Evolutionary conservation across 2,113 vertebrate genomes (phyloP).

Genomic region (Gadus chalcogrammus): DNA sequence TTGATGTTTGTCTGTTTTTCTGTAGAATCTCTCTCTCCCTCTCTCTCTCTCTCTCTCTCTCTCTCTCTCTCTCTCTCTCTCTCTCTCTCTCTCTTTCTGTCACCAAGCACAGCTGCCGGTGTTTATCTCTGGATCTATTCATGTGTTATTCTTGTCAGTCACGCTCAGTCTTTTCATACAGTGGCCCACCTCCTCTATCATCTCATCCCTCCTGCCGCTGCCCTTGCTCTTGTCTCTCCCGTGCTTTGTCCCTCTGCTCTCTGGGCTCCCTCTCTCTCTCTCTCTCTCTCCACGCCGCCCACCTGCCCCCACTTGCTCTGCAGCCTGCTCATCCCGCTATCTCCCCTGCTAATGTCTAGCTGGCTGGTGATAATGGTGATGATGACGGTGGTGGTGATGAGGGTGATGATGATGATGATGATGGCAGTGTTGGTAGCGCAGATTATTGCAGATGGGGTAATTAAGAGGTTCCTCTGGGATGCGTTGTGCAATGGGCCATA

Average conservation of each 20-base stretch:
- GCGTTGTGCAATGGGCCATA: slow-evolving; percentile 61
- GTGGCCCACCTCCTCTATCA: slow-evolving; percentile 5
- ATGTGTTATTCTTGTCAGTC: slow-evolving; percentile 7
- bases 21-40: too few relatives aligned
- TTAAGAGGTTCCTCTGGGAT: slow-evolving; percentile 79
- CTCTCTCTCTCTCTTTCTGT: background rate
- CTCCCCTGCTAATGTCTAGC: slow-evolving; percentile 53
- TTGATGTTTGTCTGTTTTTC: slow-evolving; percentile 11
- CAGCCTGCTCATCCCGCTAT: slow-evolving; percentile 27
- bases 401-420: slow-evolving; percentile 77
- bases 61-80: background rate
- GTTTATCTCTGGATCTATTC: slow-evolving; percentile 3
- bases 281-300: slow-evolving; percentile 4
- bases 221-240: slow-evolving; percentile 5
- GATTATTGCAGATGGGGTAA: slow-evolving; percentile 80
- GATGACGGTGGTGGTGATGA: slow-evolving; percentile 71
- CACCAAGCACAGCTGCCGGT: too few relatives aligned
- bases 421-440: slow-evolving; percentile 14
- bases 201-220: slow-evolving; percentile 3
- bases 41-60: background rate
- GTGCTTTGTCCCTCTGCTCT: slow-evolving; percentile 40
- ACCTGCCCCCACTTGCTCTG: background rate
- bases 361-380: slow-evolving; percentile 76
- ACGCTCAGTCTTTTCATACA: background rate
- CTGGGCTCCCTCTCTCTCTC: background rate